Evolutionary conservation across 2,113 vertebrate species (phyloP), one percentile per base, ranked within the genome.

Genomic region (Glaucomys volans): DNA sequence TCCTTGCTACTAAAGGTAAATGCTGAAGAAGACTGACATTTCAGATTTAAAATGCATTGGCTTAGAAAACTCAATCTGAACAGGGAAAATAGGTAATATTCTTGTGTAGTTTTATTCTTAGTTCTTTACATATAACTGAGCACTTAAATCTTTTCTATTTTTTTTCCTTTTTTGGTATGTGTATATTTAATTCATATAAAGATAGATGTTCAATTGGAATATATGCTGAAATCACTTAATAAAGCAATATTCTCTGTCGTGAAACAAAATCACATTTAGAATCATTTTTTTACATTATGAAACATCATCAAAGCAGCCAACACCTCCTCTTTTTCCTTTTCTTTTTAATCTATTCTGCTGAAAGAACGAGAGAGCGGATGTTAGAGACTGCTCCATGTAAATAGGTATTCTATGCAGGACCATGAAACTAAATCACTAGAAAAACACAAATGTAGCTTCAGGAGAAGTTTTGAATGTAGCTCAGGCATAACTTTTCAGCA

Each of bases 391-490:
- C 12, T 67, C 16, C 47, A 64, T 76, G 13, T 94, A 95, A 96
- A 95, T 80, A 95, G 30, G 16, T 54, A 57, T 87, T 87, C 62
- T 76, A 74, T 66, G 83, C 69, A 93, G 24, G 87, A 40, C 67
- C 77, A 82, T 83, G 77, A 97, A 98, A 96, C 2, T 0, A 96
- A 98, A 71, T 35, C 96, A 86, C 76, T 75, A 91, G 59, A 81
- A 96, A 98, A 97, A 80, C 67, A 81, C 69, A 97, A 96, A 95
- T 94, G 94, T 0, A 14, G 79, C 71, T 77, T 89, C 87, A 37
- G 57, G 32, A 95, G 91, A 98, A 97, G 93, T 91, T 95, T 97
- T 72, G 72, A 37, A 16, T 71, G 32, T 74, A 89, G 37, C 42
- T 35, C 72, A 69, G 11, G 42, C 42, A 64, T 44, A n/a, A 16